phyloP scores from a whole-genome alignment of 2,888 invertebrate species.

The Machimus rusticus region DNA sequence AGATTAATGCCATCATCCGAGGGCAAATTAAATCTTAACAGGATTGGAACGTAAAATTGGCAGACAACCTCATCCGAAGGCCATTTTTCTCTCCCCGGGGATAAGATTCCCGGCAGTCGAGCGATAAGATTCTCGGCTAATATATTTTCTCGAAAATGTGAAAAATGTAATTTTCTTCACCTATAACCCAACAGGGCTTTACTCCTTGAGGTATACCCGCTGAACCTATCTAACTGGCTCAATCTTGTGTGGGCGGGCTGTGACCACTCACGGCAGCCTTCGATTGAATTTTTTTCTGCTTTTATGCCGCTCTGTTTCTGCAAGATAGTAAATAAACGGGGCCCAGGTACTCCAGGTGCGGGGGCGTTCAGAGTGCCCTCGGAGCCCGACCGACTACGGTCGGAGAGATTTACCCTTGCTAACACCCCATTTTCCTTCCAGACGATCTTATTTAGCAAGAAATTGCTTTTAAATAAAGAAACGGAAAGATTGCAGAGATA shows the following conservation, averaged over 20 bases:
- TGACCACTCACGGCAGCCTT: conserved; percentile 16
- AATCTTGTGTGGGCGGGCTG: conserved; percentile 9
- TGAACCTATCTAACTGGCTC: conserved; percentile 17
- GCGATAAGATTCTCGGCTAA: background rate
- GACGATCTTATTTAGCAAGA: conserved; percentile 47
- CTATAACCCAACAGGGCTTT: background rate
- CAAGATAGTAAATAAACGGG: conserved; percentile 1
- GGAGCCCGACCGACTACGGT: background rate
- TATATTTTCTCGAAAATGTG: conserved; percentile 5
- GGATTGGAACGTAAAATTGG: background rate
- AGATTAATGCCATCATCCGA: background rate
- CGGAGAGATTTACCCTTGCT: background rate
- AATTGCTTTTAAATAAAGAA: conserved; percentile 48
- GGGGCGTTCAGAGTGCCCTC: background rate
- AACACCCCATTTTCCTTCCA: conserved; percentile 29
- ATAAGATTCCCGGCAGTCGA: background rate
- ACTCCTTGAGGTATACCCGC: background rate
- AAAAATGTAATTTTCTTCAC: conserved; percentile 22
- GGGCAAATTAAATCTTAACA: conserved; percentile 9
- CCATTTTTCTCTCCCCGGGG: background rate
- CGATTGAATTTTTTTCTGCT: conserved; percentile 3
- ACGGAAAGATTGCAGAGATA: conserved; percentile 43
- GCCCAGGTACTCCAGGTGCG: background rate
- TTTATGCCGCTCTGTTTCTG: background rate
- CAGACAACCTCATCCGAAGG: background rate